Conservation (phyloP, 2,797 vertebrate species). For the Malurus splendens region DNA sequence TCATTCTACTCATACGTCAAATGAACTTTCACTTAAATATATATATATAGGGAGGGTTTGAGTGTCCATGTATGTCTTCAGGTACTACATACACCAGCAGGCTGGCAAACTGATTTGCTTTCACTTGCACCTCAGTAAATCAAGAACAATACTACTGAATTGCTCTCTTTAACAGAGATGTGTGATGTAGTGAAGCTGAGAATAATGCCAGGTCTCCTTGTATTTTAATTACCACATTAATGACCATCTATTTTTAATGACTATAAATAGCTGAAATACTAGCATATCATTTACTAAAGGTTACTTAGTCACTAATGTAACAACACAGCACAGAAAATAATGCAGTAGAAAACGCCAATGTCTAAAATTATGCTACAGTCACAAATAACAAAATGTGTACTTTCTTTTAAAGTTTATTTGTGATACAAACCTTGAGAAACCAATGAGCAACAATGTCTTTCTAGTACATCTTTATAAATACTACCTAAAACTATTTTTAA, state of each 20-base stretch:
- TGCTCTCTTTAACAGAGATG: not conserved
- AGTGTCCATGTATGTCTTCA: not conserved
- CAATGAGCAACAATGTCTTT: not conserved
- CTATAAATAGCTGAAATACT: not conserved
- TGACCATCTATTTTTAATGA: constrained; percentile 1
- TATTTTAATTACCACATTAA: not conserved
- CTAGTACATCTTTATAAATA: not conserved
- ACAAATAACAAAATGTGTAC: not conserved
- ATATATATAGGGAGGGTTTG: not conserved
- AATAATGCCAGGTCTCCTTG: not conserved
- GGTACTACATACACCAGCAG: not conserved
- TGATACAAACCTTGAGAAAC: not conserved
- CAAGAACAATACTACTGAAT: not conserved
- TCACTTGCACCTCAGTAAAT: not conserved
- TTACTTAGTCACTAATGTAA: not conserved
- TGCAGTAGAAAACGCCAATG: not conserved
- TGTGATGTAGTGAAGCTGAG: not conserved
- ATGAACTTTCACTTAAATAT: not conserved
- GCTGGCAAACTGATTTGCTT: not conserved
- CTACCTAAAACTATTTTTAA: not conserved
- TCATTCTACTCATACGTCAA: not conserved
- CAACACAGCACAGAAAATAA: not conserved
- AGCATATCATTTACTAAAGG: not conserved
- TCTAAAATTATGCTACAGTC: not conserved
- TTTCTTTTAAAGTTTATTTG: not conserved